Conservation (phyloP, 2,113 vertebrate species). For the Sturnira hondurensis region DNA sequence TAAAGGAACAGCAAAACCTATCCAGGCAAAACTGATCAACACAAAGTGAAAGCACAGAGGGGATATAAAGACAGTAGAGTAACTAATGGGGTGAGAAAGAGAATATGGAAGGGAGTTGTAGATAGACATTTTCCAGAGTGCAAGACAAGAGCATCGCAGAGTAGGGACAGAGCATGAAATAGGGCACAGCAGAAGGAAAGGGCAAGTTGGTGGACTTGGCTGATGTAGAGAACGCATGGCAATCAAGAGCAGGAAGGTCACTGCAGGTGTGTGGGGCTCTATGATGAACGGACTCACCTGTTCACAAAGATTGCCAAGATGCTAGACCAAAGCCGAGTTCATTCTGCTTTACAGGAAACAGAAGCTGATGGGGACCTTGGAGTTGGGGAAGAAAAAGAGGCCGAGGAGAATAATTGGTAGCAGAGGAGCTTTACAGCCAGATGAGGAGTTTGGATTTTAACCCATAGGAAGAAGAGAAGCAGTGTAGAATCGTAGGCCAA, state of each 20-base stretch:
- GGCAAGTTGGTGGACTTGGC: neutral
- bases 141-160: neutral
- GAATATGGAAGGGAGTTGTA: neutral
- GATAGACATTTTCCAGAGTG: neutral
- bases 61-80: neutral
- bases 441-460: constrained; percentile 3
- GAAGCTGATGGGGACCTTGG: neutral
- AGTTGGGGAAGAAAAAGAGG: neutral
- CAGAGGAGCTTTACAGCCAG: neutral
- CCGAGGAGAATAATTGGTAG: neutral
- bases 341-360: neutral
- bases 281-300: neutral
- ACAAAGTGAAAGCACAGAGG: neutral
- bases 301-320: neutral
- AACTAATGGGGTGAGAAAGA: neutral
- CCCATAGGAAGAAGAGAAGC: neutral
- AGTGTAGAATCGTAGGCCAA: neutral
- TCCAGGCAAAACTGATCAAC: neutral
- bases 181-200: neutral
- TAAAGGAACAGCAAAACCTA: neutral
- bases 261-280: neutral
- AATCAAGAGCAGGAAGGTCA: neutral
- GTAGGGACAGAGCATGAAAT: neutral
- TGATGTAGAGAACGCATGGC: neutral
- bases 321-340: neutral